Conservation (phyloP, 92 coral and sea anemone genomes). For the Zoanthus solanderi region DNA sequence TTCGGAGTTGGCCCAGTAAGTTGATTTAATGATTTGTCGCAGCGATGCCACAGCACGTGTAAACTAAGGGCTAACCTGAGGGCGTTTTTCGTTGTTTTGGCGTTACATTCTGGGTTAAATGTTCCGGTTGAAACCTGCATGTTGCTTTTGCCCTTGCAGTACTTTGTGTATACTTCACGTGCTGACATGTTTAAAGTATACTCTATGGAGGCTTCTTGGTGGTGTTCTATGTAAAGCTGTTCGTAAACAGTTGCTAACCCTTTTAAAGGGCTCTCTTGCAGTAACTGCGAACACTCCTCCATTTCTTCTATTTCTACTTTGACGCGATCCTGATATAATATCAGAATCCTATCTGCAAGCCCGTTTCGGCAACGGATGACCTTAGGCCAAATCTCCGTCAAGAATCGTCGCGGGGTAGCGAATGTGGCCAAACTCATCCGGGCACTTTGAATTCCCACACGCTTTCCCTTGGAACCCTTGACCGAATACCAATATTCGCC, state of each 20-base stretch:
- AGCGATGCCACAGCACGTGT: slow-evolving; percentile 58
- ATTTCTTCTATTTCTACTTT: slow-evolving; percentile 42
- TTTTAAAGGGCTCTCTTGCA: slow-evolving; percentile 51
- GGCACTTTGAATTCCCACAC: slow-evolving; percentile 61
- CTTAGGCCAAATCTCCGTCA: slow-evolving; percentile 55
- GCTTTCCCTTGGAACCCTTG: slow-evolving; percentile 69
- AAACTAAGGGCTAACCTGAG: slow-evolving; percentile 56
- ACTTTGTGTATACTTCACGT: slow-evolving; percentile 48
- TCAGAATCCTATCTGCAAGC: slow-evolving; percentile 22
- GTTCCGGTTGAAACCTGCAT: slow-evolving; percentile 9
- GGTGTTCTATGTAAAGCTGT: slow-evolving; percentile 55
- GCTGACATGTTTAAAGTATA: slow-evolving; percentile 51
- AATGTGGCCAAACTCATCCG: slow-evolving; percentile 46
- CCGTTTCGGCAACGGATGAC: slow-evolving; percentile 49
- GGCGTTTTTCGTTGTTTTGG: slow-evolving; percentile 59
- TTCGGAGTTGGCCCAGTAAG: slow-evolving; percentile 58
- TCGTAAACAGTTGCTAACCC: slow-evolving; percentile 52
- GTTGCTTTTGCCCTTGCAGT: slow-evolving; percentile 53
- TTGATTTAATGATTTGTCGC: slow-evolving; percentile 52
- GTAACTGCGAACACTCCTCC: slow-evolving; percentile 34
- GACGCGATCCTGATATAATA: slow-evolving; percentile 11
- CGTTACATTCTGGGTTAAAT: slow-evolving; percentile 62
- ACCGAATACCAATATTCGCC: slow-evolving; percentile 73
- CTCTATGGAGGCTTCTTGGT: slow-evolving; percentile 50
- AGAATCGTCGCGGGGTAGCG: slow-evolving; percentile 63